Base-by-base conservation (phyloP, 2,888 invertebrate genomes). In the Arenicola marina region DNA sequence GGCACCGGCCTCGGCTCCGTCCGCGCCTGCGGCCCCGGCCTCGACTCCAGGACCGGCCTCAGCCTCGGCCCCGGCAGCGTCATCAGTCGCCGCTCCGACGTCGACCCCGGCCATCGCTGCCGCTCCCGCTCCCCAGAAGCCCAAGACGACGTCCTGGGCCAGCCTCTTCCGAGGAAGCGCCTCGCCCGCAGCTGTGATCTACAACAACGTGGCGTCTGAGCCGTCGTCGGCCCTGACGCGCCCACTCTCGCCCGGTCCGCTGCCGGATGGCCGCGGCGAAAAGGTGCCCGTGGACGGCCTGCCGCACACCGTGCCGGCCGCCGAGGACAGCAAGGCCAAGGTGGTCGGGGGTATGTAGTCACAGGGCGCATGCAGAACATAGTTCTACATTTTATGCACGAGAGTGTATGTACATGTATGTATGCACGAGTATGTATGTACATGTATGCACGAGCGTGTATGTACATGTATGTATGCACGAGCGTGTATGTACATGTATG, bases 141-240 rank as follows among this genome's bases (percentile, higher is more conserved):
- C 24, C 4, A 60, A 63, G 51, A 31, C 51, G 11, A 59, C 26
- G 38, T 65, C 67, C 15, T 67, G 67, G 67, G 67, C 67, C 21
- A 60, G 61, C 2, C 56, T 67, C 7, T 59, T 67, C 59, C 45
- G 53, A 15, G 59, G 62, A 31, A 28, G 51, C 15, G 61, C 63
- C 2, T 15, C 21, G 4, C 28, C 58, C 21, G 54, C 61, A 21
- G 59, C 61, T 18, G 67, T 65, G n/a, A 56, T 67, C 4, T 61
- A 46, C n/a, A 56, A 26, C 24, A 38, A 38, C 18, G 38, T 38
- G 38, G 11, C 38, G 18, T 18, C n/a, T n/a, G n/a, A n/a, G n/a
- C n/a, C n/a, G n/a, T n/a, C n/a, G n/a, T n/a, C n/a, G n/a, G n/a
- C n/a, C n/a, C n/a, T n/a, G n/a, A n/a, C n/a, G n/a, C n/a, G n/a